These are phyloP conservation scores for Rhopalosiphum maidis DNA, from an alignment of 1,140 invertebrate species.

Conservation along the genomic window DNA sequence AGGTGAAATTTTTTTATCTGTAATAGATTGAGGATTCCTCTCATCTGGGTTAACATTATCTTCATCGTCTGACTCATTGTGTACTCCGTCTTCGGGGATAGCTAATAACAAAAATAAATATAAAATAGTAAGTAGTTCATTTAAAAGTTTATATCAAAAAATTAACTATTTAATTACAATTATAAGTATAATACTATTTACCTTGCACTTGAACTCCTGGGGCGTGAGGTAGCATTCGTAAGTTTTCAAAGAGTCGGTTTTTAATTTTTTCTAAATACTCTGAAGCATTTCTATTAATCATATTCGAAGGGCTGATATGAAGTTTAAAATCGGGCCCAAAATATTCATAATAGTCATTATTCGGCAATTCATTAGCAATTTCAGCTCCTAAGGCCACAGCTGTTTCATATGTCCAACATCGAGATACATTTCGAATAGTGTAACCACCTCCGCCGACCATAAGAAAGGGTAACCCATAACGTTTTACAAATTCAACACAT, in stretches of 20 bases:
- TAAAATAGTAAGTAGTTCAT: background rate
- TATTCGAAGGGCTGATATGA: slow-evolving; percentile 99
- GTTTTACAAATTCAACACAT: slow-evolving; percentile 97
- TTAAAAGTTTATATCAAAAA: background rate
- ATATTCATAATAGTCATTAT: slow-evolving; percentile 99
- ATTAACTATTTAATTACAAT: background rate
- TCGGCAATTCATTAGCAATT: slow-evolving; percentile 98
- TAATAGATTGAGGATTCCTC: slow-evolving; percentile 83
- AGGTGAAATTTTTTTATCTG: slow-evolving; percentile 92
- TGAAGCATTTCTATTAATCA: slow-evolving; percentile 98
- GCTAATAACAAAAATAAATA: slow-evolving; percentile 62
- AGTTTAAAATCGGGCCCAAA: slow-evolving; percentile 99
- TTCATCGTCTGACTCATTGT: slow-evolving; percentile 89
- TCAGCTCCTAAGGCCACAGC: slow-evolving; percentile 93
- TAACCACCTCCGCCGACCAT: slow-evolving; percentile 98
- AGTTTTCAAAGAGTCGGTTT: slow-evolving; percentile 91
- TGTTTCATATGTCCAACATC: slow-evolving; percentile 99
- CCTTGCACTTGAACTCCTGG: slow-evolving; percentile 96
- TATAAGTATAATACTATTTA: slow-evolving; percentile 61
- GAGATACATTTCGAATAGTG: slow-evolving; percentile 96
- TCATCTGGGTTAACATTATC: slow-evolving; percentile 93
- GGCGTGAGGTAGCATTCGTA: slow-evolving; percentile 96
- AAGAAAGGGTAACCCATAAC: slow-evolving; percentile 93
- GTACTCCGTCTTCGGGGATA: slow-evolving; percentile 89
- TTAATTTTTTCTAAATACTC: slow-evolving; percentile 99